These are phyloP conservation scores for Ptychadena robeensis DNA, from an alignment of 2,797 vertebrate species.

Conservation along the genomic window DNA sequence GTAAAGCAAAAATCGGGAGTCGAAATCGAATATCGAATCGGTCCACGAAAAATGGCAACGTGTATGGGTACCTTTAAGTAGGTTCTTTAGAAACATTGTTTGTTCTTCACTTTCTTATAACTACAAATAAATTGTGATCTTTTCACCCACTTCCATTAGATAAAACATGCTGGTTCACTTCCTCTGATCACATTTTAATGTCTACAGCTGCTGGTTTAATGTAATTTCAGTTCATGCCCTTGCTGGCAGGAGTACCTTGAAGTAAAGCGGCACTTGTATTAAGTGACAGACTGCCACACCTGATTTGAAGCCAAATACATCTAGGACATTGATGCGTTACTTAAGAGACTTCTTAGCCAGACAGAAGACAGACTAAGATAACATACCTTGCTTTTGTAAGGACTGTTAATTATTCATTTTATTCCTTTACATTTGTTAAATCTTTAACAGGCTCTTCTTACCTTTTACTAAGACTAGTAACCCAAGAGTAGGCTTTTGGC, in stretches of 20 bases:
- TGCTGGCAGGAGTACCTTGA: constrained; percentile 68
- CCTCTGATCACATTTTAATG: constrained; percentile 61
- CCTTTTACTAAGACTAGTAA: constrained; percentile 34
- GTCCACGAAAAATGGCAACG: too few relatives aligned
- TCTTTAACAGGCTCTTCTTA: constrained; percentile 48
- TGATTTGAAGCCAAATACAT: constrained; percentile 71
- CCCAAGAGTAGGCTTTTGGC: neutral
- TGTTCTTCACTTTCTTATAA: neutral
- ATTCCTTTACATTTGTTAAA: constrained; percentile 54
- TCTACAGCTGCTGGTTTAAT: constrained; percentile 66
- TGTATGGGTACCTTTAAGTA: too few relatives aligned
- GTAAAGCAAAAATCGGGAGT: too few relatives aligned
- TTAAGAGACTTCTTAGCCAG: constrained; percentile 66
- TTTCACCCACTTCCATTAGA: constrained; percentile 64
- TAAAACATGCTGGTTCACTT: constrained; percentile 63
- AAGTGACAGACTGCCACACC: constrained; percentile 71
- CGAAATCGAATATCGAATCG: too few relatives aligned
- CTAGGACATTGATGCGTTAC: constrained; percentile 71
- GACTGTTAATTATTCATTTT: constrained; percentile 67
- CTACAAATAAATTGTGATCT: neutral
- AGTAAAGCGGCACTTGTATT: constrained; percentile 71
- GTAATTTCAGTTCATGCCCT: constrained; percentile 75
- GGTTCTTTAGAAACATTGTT: neutral
- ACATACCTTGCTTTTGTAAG: constrained; percentile 68
- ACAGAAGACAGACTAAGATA: constrained; percentile 63